Evolutionary conservation across 2,888 invertebrate species (phyloP), one percentile per base, ranked within the genome.

Genomic region (Agriopis marginaria): DNA sequence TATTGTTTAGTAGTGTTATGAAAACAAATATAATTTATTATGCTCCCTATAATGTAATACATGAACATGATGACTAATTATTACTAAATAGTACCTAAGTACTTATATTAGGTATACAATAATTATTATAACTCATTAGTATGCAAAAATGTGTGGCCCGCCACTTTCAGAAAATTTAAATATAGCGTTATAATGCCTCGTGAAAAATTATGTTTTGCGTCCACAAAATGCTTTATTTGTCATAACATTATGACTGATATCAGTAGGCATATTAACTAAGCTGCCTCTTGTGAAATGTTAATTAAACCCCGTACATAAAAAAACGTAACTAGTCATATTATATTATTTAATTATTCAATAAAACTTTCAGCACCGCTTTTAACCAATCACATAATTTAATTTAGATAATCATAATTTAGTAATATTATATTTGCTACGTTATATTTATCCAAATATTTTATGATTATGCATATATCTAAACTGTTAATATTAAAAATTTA

Each of bases 91-190:
- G 42, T 42, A 42, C 9, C n/a, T n/a, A n/a, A n/a, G 3, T 42
- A 42, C 7, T 42, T 42, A 42, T 42, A 23, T 23, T 23, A 23
- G 51, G 17, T 23, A 14, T n/a, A 7, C 17, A 54, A 40, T 54
- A 39, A 10, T 39, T 54, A 10, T 12, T 54, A 54, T 32, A 32
- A 53, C 53, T 78, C 68, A 47, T 12, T 45, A 74, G 72, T 67
- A 73, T 45, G 12, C 50, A 72, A n/a, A 45, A 50, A 23, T 58
- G 17, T 55, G 82, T 86, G 84, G 84, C 86, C 86, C 75, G 86
- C 86, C 86, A 86, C 84, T 69, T 78, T 74, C 5, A 55, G 7
- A 14, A 61, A 40, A 64, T 77, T 12, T 8, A 54, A 39, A n/a
- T 10, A 39, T 39, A 7, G 39, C 39, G n/a, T 54, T 7, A 0